A percentile compares a stretch with the other conserved stretches of the same genome.
These are phyloP conservation scores for Antigone vipio DNA, from an alignment of 2,113 vertebrate species.

Conservation along the genomic window DNA sequence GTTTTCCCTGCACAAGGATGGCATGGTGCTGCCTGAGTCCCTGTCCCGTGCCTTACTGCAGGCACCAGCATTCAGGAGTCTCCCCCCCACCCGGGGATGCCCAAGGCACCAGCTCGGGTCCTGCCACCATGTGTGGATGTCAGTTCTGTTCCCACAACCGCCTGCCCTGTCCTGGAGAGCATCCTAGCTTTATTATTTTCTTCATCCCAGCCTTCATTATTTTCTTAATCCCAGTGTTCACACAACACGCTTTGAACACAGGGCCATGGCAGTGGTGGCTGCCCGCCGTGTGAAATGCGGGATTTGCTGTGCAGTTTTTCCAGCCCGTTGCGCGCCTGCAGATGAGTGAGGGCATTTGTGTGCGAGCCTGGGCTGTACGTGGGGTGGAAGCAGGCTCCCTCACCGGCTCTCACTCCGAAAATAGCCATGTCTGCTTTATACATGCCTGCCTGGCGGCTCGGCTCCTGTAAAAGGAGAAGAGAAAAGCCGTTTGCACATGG, in stretches of 20 bases:
- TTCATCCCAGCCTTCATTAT: neutral
- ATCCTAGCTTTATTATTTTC: neutral
- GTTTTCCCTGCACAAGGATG: neutral
- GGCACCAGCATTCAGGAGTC: neutral
- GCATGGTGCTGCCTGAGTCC: rapidly evolving
- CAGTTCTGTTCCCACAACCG: neutral
- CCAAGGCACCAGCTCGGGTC: rapidly evolving
- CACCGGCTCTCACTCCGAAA: neutral
- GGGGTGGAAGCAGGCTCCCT: neutral
- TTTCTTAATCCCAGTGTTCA: neutral
- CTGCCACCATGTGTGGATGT: rapidly evolving
- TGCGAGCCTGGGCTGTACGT: neutral
- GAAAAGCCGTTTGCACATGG: neutral
- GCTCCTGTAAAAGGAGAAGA: conserved; percentile 44
- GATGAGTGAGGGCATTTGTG: neutral
- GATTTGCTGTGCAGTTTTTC: neutral
- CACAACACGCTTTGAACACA: neutral
- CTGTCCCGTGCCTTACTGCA: neutral
- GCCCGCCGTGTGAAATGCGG: rapidly evolving
- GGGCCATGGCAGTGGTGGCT: neutral
- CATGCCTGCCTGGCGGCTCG: neutral
- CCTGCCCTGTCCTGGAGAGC: neutral
- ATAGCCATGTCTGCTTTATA: neutral
- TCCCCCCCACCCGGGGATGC: neutral
- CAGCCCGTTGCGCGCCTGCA: neutral